A percentile compares a stretch with the other conserved stretches of the same genome.
Conservation (phyloP, 2,113 vertebrate species). For the Misgurnus anguillicaudatus region DNA sequence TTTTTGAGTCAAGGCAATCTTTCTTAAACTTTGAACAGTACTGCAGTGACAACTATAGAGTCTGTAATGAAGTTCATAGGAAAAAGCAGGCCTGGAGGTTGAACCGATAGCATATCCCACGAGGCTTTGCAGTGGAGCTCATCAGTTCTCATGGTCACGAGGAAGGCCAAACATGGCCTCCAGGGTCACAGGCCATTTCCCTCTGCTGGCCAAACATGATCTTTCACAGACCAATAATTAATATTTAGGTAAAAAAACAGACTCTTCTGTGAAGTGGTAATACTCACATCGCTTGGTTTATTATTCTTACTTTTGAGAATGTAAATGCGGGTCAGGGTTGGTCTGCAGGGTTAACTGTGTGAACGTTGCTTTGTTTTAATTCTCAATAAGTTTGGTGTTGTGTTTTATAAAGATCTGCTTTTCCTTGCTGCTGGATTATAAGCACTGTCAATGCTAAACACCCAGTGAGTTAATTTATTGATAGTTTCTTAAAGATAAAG, state of each 20-base stretch:
- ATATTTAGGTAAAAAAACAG: slow-evolving; percentile 54
- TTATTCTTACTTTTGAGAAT: slow-evolving; percentile 21
- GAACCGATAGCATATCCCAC: slow-evolving; percentile 61
- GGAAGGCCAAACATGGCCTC: slow-evolving; percentile 58
- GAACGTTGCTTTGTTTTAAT: slow-evolving; percentile 24
- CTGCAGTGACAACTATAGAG: not conserved
- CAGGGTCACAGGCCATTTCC: slow-evolving; percentile 67
- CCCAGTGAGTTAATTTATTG: not conserved
- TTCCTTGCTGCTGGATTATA: not conserved
- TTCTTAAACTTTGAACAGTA: not conserved
- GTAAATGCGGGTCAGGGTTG: slow-evolving; percentile 17
- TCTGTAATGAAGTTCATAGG: slow-evolving; percentile 62
- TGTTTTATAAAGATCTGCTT: slow-evolving; percentile 8
- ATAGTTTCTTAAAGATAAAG: not conserved
- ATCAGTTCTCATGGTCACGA: slow-evolving; percentile 66
- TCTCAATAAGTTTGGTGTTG: slow-evolving; percentile 1
- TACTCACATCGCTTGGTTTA: not conserved
- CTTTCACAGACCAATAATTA: slow-evolving; percentile 61
- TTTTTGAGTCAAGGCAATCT: not conserved
- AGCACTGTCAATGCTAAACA: not conserved
- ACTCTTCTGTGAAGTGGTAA: slow-evolving; percentile 1
- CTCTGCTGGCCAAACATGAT: slow-evolving; percentile 53
- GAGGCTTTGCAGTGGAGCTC: slow-evolving; percentile 52
- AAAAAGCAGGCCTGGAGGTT: slow-evolving; percentile 63
- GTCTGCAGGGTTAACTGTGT: slow-evolving; percentile 21